phyloP scores from a whole-genome alignment of 2,113 vertebrate species.

The Corythornis madagascariensis region DNA sequence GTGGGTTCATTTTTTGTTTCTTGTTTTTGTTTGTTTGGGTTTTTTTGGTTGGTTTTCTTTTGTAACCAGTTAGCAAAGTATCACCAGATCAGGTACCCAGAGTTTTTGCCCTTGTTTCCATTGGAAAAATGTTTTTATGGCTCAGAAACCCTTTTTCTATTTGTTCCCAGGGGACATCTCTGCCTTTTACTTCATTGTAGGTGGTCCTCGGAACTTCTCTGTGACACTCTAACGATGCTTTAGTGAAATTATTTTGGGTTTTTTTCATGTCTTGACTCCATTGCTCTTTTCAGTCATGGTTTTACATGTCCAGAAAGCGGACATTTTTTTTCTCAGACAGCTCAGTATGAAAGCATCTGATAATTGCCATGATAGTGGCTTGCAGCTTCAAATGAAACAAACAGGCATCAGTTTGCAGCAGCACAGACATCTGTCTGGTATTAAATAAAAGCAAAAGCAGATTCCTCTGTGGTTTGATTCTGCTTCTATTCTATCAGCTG shows the following conservation, averaged over 20 bases:
- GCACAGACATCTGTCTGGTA: neutral
- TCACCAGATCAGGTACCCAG: neutral
- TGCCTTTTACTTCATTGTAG: neutral
- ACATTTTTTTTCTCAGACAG: neutral
- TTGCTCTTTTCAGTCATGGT: neutral
- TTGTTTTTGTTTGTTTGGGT: no score
- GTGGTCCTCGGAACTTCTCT: neutral
- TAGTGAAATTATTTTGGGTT: neutral
- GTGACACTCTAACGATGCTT: neutral
- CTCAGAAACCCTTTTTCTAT: neutral
- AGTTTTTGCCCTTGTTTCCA: neutral
- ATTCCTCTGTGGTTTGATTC: neutral
- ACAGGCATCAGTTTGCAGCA: neutral
- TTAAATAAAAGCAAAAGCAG: neutral
- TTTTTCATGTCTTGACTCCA: neutral
- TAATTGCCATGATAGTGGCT: neutral
- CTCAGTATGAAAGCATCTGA: neutral
- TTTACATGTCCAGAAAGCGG: neutral
- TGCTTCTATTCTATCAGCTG: neutral
- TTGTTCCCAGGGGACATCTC: neutral
- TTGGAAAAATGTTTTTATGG: neutral
- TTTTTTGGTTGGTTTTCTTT: neutral
- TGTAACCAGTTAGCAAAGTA: neutral
- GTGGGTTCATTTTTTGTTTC: neutral
- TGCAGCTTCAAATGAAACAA: neutral